Percentiles rank a stretch among this genome's conserved stretches.
Evolutionary conservation across 2,113 vertebrate genomes (phyloP).

Genomic region (Indri indri): DNA sequence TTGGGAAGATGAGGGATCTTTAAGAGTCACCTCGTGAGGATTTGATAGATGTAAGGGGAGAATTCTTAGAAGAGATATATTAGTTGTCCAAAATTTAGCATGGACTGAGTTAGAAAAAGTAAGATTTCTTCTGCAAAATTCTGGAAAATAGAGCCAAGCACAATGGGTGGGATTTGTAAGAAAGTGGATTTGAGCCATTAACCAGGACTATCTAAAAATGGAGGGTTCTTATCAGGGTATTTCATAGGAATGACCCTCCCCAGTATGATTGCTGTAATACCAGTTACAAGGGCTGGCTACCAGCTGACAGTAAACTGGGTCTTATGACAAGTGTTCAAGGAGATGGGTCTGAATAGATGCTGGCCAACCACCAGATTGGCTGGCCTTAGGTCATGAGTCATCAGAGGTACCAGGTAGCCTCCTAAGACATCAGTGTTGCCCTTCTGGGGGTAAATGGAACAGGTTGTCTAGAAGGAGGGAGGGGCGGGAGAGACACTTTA

Average conservation of each 20-base stretch:
- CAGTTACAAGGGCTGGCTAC: not conserved
- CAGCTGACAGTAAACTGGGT: not conserved
- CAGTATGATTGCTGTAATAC: not conserved
- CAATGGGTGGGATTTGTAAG: not conserved
- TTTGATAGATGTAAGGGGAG: not conserved
- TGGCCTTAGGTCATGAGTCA: not conserved
- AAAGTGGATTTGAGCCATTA: not conserved
- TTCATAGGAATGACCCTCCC: not conserved
- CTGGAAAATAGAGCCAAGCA: not conserved
- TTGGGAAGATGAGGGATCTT: fast-evolving
- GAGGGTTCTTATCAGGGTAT: not conserved
- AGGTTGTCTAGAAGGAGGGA: not conserved
- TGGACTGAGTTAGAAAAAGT: not conserved
- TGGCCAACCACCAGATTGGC: not conserved
- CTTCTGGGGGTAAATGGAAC: not conserved
- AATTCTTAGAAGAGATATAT: not conserved
- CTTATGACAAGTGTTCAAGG: not conserved
- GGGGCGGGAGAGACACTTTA: not conserved
- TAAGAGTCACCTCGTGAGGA: not conserved
- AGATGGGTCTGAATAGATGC: not conserved
- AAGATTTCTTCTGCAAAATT: not conserved
- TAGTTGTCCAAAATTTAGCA: not conserved
- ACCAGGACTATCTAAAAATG: not conserved
- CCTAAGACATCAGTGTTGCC: too few species aligned
- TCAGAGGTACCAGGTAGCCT: not conserved